A percentile compares a stretch with the other conserved stretches of the same genome.
phyloP scores from a whole-genome alignment of 2,797 vertebrate species.

The Pseudochirops corinnae region DNA sequence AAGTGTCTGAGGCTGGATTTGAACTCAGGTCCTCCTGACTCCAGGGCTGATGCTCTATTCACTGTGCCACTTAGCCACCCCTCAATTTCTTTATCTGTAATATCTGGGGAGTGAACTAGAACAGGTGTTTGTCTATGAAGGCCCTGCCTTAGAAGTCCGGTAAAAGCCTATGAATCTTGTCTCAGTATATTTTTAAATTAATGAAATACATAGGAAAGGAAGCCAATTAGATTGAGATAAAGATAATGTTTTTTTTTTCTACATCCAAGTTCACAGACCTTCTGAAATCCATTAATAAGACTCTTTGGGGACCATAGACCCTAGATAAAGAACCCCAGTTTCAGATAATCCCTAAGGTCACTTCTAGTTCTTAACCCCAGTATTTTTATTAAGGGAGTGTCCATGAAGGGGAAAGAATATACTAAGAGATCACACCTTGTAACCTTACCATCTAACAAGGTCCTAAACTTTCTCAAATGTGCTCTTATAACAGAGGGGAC shows the following conservation, averaged over 20 bases:
- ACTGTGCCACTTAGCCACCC: no score
- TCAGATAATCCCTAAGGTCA: not conserved
- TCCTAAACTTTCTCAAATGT: not conserved
- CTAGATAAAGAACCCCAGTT: not conserved
- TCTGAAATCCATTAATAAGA: not conserved
- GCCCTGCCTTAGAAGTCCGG: not conserved
- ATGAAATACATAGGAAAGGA: not conserved
- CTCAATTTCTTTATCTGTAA: not conserved
- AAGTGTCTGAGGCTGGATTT: no score
- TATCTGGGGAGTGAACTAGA: not conserved
- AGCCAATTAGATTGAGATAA: not conserved
- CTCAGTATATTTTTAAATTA: not conserved
- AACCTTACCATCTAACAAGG: not conserved
- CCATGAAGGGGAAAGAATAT: not conserved
- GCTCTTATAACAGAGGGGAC: not conserved
- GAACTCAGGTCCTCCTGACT: no score
- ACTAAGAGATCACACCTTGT: not conserved
- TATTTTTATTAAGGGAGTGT: not conserved
- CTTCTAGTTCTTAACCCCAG: not conserved
- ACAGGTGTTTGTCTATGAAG: not conserved
- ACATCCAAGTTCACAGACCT: not conserved
- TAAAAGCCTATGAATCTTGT: not conserved
- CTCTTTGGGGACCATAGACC: not conserved
- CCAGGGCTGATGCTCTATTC: no score
- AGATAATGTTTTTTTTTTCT: not conserved